A percentile compares a stretch with the other conserved stretches of the same genome.
Conservation (phyloP, 2,888 invertebrate genomes). For the Parapristionchus giblindavisi region DNA sequence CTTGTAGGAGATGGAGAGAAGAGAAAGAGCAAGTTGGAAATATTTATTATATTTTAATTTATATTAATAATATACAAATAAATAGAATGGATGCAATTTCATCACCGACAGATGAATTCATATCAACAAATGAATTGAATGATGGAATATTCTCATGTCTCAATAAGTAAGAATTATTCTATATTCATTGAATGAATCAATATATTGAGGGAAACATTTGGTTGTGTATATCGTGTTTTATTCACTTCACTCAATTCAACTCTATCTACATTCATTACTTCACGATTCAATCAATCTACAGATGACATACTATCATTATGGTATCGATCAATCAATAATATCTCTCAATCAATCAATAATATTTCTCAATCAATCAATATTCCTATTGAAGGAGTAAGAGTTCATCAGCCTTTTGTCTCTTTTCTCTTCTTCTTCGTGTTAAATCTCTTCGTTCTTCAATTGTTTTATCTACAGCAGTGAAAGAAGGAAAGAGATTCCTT, state of each 20-base stretch:
- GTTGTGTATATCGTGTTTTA: conserved; percentile 46
- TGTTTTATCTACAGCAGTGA: conserved; percentile 46
- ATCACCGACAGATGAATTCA: conserved; percentile 21
- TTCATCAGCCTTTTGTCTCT: conserved; percentile 28
- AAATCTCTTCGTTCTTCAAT: conserved; percentile 43
- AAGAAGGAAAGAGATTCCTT: conserved; percentile 52
- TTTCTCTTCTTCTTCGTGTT: conserved; percentile 41
- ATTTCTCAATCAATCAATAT: neutral
- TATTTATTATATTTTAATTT: neutral
- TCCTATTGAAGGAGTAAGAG: conserved; percentile 13
- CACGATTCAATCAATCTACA: neutral
- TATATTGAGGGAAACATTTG: conserved; percentile 45
- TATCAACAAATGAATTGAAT: conserved; percentile 2
- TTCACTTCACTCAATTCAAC: conserved; percentile 44
- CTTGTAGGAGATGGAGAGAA: conserved; percentile 34
- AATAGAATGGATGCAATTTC: conserved; percentile 25
- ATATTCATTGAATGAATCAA: neutral
- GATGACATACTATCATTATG: conserved; percentile 7
- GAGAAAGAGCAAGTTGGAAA: conserved; percentile 32
- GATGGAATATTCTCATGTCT: neutral
- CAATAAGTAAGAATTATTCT: conserved; percentile 8
- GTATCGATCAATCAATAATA: too few species aligned
- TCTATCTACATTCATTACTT: conserved; percentile 4
- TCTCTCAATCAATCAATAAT: neutral
- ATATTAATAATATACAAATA: neutral